phyloP scores from a whole-genome alignment of 2,888 invertebrate species.

The Ganaspis brasiliensis region DNA sequence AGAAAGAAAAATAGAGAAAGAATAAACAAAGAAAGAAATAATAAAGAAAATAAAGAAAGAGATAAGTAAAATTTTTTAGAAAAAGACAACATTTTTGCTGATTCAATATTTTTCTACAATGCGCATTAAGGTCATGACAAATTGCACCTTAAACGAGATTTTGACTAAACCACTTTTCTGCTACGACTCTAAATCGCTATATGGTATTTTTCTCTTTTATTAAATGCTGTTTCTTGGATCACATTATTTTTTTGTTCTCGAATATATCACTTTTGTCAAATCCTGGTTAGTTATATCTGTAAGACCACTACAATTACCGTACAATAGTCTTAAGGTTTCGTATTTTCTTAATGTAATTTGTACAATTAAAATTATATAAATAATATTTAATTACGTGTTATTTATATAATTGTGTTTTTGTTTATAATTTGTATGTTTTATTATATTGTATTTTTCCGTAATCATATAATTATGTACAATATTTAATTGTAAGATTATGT shows the following conservation, averaged over 20 bases:
- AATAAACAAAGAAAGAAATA: background rate
- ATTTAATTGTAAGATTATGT: too few relatives aligned
- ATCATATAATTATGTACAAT: too few relatives aligned
- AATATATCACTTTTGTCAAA: constrained; percentile 25
- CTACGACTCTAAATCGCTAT: constrained; percentile 34
- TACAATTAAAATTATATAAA: too few relatives aligned
- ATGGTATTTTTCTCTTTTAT: constrained; percentile 41
- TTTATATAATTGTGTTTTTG: too few relatives aligned
- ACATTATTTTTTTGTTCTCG: constrained; percentile 25
- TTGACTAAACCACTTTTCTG: constrained; percentile 33
- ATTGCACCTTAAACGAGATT: constrained; percentile 35
- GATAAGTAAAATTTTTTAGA: background rate
- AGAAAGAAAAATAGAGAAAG: background rate
- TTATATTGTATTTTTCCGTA: too few relatives aligned
- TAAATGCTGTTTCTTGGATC: constrained; percentile 38
- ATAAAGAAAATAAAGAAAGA: background rate
- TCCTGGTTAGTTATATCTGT: constrained; percentile 20
- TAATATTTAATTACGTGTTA: too few relatives aligned
- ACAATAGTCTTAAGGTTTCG: constrained; percentile 19
- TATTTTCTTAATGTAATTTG: constrained; percentile 15
- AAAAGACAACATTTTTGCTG: constrained; percentile 67
- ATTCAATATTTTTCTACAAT: constrained; percentile 51
- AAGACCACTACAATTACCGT: constrained; percentile 15
- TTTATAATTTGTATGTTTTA: too few relatives aligned
- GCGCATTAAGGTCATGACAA: constrained; percentile 50